Conservation (phyloP, 2,113 vertebrate species). For the Polypterus senegalus region DNA sequence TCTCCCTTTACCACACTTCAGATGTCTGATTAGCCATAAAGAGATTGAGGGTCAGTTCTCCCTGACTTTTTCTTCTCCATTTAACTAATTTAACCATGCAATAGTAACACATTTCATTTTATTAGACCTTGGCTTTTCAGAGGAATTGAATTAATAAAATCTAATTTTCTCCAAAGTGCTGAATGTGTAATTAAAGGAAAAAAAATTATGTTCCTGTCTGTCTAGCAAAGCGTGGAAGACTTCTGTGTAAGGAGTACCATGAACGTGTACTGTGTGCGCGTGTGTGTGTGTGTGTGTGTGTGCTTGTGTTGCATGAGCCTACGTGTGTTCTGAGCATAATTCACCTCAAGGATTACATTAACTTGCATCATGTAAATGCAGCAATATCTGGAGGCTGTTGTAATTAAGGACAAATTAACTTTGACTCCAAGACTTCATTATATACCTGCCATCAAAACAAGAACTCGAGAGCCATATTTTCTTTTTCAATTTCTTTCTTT, state of each 20-base stretch:
- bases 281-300: conserved; percentile 6
- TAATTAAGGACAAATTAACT: conserved; percentile 55
- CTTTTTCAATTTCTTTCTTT: conserved; percentile 34
- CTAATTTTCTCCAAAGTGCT: conserved; percentile 84
- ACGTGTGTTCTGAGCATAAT: conserved; percentile 17
- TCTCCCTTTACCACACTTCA: conserved; percentile 24
- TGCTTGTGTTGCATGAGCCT: conserved; percentile 23
- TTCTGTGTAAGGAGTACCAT: conserved; percentile 24
- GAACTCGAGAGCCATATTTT: conserved; percentile 50
- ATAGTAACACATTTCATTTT: conserved; percentile 74
- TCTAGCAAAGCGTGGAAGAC: conserved; percentile 45
- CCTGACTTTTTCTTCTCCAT: conserved; percentile 63
- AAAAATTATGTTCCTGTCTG: conserved; percentile 51
- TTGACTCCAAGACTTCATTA: conserved; percentile 54
- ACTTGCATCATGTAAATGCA: conserved; percentile 41
- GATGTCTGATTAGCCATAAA: conserved; percentile 56
- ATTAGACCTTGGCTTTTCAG: conserved; percentile 68
- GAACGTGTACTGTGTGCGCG: background rate
- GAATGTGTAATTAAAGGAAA: conserved; percentile 71
- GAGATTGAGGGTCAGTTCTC: conserved; percentile 58
- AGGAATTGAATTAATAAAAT: conserved; percentile 87
- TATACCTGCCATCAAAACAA: conserved; percentile 50
- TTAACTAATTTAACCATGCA: conserved; percentile 66
- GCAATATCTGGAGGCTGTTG: conserved; percentile 49
- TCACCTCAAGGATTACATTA: conserved; percentile 27